A percentile compares a stretch with the other conserved stretches of the same genome.
phyloP scores from a whole-genome alignment of 1,140 invertebrate species.

The Proales similis region DNA sequence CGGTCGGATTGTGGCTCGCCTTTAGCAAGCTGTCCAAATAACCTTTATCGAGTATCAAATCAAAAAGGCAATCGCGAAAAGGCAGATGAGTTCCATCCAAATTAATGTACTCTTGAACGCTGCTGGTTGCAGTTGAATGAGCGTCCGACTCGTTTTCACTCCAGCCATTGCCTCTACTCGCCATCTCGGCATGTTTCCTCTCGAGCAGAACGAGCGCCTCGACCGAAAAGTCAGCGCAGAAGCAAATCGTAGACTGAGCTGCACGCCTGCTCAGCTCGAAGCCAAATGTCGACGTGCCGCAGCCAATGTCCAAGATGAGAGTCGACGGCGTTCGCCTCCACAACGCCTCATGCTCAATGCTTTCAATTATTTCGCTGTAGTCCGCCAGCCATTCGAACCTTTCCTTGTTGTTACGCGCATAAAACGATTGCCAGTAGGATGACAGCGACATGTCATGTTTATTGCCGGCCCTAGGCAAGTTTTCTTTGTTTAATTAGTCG shows the following conservation, averaged over 20 bases:
- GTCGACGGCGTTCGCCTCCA: too few species aligned
- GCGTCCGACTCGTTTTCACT: too few species aligned
- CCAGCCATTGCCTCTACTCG: too few species aligned
- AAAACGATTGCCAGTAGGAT: slow-evolving; percentile 21
- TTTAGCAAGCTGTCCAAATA: slow-evolving; percentile 44
- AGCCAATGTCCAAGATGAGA: slow-evolving; percentile 10
- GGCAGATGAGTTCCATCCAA: slow-evolving; percentile 40
- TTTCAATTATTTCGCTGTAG: neutral
- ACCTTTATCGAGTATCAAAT: slow-evolving; percentile 43
- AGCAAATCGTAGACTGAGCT: neutral
- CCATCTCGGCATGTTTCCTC: too few species aligned
- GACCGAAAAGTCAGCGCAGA: slow-evolving; percentile 23
- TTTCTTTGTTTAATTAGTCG: too few species aligned
- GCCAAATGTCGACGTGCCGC: slow-evolving; percentile 16
- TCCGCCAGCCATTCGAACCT: slow-evolving; percentile 33
- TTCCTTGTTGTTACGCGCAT: neutral
- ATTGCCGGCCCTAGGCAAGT: too few species aligned
- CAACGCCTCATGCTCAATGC: too few species aligned
- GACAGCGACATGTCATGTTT: slow-evolving; percentile 13
- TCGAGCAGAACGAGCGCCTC: slow-evolving; percentile 20
- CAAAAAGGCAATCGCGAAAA: slow-evolving; percentile 39
- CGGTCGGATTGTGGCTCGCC: slow-evolving; percentile 38
- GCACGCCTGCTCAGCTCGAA: neutral
- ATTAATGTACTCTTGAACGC: too few species aligned
- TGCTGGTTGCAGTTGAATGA: too few species aligned